phyloP scores from a whole-genome alignment of 2,113 vertebrate genomes.

The Philantomba maxwellii region DNA sequence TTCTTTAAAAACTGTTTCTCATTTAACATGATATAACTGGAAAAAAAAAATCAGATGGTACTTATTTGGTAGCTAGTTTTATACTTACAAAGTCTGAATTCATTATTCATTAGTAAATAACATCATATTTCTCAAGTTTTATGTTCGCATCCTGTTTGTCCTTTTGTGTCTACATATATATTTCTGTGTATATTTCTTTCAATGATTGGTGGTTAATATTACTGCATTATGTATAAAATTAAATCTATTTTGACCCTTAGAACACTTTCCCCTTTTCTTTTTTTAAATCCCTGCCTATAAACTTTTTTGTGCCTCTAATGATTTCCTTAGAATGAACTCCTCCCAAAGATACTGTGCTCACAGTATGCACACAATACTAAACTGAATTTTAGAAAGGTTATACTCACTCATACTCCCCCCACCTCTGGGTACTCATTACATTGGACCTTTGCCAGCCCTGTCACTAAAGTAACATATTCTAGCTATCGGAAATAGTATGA shows the following conservation, averaged over 20 bases:
- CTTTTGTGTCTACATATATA: not conserved
- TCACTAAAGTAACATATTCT: not conserved
- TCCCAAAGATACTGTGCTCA: not conserved
- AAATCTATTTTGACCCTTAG: not conserved
- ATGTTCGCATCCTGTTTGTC: not conserved
- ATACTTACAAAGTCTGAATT: not conserved
- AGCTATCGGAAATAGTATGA: not conserved
- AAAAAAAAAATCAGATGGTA: not conserved
- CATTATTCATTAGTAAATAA: not conserved
- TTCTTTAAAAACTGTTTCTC: not conserved
- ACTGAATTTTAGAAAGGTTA: not conserved
- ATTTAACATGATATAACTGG: not conserved
- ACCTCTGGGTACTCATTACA: not conserved
- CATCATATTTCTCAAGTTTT: not conserved
- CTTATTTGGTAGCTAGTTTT: not conserved
- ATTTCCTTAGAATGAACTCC: not conserved
- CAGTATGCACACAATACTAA: not conserved
- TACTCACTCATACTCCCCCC: not conserved
- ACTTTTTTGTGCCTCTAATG: not conserved
- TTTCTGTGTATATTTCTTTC: not conserved
- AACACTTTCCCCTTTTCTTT: not conserved
- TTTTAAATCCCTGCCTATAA: not conserved
- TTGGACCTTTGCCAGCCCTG: not conserved
- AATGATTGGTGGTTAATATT: not conserved
- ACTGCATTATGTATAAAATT: not conserved